Evolutionary conservation across 2,113 vertebrate species (phyloP).

Genomic region (Mesocricetus auratus): DNA sequence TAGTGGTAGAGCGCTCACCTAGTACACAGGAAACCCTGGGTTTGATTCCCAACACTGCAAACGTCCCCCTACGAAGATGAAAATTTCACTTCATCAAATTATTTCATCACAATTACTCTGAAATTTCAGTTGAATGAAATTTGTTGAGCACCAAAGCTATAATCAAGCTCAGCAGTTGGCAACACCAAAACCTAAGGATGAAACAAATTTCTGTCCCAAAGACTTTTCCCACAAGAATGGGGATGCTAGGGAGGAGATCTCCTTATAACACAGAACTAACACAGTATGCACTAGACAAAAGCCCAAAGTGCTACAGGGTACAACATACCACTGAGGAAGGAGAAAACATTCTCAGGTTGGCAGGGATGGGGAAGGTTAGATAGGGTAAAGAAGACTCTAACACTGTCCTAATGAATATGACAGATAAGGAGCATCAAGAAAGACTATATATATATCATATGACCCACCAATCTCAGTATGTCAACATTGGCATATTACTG

Average conservation of each 20-base stretch:
- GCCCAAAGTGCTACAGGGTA: background rate
- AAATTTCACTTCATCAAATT: conserved; percentile 44
- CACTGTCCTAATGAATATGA: background rate
- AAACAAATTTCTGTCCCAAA: background rate
- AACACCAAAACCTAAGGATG: conserved; percentile 46
- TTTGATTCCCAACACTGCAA: background rate
- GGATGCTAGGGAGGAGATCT: background rate
- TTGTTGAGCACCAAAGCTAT: conserved; percentile 44
- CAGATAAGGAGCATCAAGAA: background rate
- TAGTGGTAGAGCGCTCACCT: background rate
- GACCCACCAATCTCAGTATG: background rate
- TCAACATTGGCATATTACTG: background rate
- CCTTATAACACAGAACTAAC: background rate
- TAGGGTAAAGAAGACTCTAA: background rate
- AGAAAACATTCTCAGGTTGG: background rate
- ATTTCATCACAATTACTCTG: background rate
- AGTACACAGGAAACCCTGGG: background rate
- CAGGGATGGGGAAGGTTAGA: too few species aligned
- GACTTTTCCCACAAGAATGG: background rate
- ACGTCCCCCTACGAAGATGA: background rate
- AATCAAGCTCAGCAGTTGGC: background rate
- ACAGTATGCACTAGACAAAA: background rate
- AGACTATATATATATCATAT: background rate
- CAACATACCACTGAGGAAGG: background rate
- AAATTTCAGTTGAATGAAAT: conserved; percentile 43